Conservation (phyloP, 2,113 vertebrate genomes). For the Archocentrus centrarchus region DNA sequence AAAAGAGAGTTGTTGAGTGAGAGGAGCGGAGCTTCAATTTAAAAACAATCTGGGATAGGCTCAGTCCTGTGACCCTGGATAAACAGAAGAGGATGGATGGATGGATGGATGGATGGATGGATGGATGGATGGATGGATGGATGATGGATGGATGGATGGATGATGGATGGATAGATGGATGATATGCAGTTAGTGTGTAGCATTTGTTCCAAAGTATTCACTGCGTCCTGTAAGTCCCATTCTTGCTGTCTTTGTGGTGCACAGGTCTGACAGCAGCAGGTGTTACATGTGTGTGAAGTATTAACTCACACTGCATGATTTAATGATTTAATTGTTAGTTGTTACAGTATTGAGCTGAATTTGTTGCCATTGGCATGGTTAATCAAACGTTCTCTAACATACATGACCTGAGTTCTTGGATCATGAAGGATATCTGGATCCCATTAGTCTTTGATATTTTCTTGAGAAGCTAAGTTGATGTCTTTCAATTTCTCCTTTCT, state of each 20-base stretch:
- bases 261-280: fast-evolving
- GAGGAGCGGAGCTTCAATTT: background rate
- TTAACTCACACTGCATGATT: background rate
- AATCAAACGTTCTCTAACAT: background rate
- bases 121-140: too few relatives aligned
- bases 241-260: background rate
- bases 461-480: background rate
- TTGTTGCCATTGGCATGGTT: fast-evolving
- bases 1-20: background rate
- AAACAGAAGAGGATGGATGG: too few relatives aligned
- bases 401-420: too few relatives aligned
- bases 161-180: too few relatives aligned
- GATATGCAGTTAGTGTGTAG: background rate
- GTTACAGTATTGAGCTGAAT: background rate
- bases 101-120: too few relatives aligned
- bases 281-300: background rate
- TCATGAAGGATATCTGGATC: background rate
- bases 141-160: too few relatives aligned
- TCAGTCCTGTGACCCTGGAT: too few relatives aligned
- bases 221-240: background rate
- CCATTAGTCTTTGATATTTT: background rate
- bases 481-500: background rate
- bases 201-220: background rate
- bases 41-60: background rate
- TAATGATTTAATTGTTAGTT: background rate